phyloP scores from a whole-genome alignment of 2,113 vertebrate genomes.

The Myotis yumanensis region DNA sequence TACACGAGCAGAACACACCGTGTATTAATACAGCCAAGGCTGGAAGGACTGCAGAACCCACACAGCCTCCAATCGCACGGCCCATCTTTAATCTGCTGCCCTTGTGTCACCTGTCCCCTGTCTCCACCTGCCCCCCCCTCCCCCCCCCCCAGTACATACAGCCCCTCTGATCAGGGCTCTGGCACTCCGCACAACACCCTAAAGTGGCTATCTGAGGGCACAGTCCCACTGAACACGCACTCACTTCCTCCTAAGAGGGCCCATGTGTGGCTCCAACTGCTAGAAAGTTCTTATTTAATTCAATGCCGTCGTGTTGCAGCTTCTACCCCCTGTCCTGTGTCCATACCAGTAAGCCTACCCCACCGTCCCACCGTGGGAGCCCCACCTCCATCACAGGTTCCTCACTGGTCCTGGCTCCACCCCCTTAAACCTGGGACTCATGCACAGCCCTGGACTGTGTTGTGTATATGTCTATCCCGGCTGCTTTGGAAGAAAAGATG shows the following conservation, averaged over 20 bases:
- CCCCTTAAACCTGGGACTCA: too few relatives aligned
- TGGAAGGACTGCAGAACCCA: neutral
- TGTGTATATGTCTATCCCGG: too few relatives aligned
- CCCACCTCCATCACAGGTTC: too few relatives aligned
- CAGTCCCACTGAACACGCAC: neutral
- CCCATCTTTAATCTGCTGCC: rapidly evolving
- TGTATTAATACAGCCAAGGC: neutral
- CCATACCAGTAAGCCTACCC: neutral
- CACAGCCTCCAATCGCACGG: rapidly evolving
- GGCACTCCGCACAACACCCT: rapidly evolving
- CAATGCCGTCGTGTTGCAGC: neutral
- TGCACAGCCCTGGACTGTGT: too few relatives aligned
- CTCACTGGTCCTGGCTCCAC: too few relatives aligned
- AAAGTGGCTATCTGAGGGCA: neutral
- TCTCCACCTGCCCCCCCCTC: too few relatives aligned
- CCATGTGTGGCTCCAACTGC: neutral
- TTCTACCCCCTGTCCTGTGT: neutral
- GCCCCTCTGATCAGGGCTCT: neutral
- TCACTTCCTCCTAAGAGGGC: neutral
- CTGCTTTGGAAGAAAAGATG: neutral
- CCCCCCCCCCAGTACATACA: rapidly evolving
- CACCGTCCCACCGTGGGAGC: too few relatives aligned
- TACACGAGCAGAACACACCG: neutral
- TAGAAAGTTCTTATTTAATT: neutral
- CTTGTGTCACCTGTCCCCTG: neutral